Percentiles rank a stretch among this genome's conserved stretches.
These are phyloP conservation scores for Grantiella picta DNA, from an alignment of 2,113 vertebrate species.

Conservation along the genomic window DNA sequence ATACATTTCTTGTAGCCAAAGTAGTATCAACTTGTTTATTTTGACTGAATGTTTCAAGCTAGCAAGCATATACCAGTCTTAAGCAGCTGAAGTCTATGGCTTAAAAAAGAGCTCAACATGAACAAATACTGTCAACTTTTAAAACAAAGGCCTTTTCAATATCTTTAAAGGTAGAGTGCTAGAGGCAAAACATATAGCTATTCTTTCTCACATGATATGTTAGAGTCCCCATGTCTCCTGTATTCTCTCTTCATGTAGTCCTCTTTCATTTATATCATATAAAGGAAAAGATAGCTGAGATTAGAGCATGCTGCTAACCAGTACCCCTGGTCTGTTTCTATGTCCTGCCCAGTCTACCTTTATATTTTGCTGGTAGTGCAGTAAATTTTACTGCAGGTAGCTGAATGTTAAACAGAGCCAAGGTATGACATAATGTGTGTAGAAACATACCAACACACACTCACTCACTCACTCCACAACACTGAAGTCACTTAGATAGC, in stretches of 20 bases:
- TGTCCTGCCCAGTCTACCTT: neutral
- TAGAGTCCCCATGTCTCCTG: neutral
- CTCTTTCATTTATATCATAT: neutral
- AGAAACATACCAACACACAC: neutral
- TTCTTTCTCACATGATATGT: neutral
- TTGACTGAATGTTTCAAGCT: neutral
- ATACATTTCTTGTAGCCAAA: constrained; percentile 18
- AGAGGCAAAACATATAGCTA: neutral
- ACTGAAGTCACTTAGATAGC: neutral
- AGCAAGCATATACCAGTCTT: constrained; percentile 10
- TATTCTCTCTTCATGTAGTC: neutral
- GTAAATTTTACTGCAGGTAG: neutral
- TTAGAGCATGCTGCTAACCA: neutral
- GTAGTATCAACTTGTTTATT: neutral
- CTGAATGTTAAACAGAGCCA: neutral
- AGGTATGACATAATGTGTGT: neutral
- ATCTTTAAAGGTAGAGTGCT: neutral
- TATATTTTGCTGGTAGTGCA: neutral
- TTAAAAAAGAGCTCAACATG: neutral
- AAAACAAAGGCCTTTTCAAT: neutral
- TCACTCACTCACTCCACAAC: neutral
- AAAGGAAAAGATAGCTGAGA: neutral
- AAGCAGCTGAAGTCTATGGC: neutral
- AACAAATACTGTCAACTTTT: neutral
- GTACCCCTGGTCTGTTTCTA: neutral